Percentiles rank a stretch among this genome's conserved stretches.
These are phyloP conservation scores for Cephus runcator DNA, from an alignment of 2,888 invertebrate genomes.

Conservation along the genomic window DNA sequence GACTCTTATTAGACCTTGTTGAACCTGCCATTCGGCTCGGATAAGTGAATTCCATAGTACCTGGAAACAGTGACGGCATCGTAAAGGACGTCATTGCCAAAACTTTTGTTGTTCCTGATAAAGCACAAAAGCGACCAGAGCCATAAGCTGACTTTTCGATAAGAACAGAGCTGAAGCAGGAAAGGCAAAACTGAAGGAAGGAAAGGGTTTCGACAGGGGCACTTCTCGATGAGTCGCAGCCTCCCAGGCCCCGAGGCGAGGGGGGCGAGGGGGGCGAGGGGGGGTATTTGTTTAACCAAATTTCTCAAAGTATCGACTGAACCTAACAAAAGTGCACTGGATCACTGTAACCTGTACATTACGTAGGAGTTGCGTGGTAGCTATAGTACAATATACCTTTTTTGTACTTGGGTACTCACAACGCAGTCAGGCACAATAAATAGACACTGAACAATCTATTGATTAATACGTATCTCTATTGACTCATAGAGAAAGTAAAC, in stretches of 20 bases:
- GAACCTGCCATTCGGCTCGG: conserved; percentile 2
- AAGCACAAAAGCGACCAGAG: conserved; percentile 4
- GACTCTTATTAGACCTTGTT: too few relatives aligned
- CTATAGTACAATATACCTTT: too few relatives aligned
- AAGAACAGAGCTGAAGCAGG: neutral
- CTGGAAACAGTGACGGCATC: conserved; percentile 6
- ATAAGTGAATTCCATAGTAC: conserved; percentile 34
- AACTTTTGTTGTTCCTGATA: conserved; percentile 43
- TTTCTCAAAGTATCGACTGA: neutral
- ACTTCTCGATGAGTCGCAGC: neutral
- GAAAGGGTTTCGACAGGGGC: neutral
- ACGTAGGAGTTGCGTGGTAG: too few relatives aligned
- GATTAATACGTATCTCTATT: too few relatives aligned
- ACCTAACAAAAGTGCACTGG: too few relatives aligned
- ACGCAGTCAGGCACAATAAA: too few relatives aligned
- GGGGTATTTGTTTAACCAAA: neutral
- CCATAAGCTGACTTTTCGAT: too few relatives aligned
- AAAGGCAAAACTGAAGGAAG: neutral
- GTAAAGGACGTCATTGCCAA: conserved; percentile 46
- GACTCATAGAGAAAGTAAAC: too few relatives aligned
- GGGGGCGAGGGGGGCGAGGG: too few relatives aligned
- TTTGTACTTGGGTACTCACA: too few relatives aligned
- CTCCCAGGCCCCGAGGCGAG: neutral
- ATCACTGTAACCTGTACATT: too few relatives aligned
- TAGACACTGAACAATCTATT: too few relatives aligned